These are phyloP conservation scores for Melinaea marsaeus DNA, from an alignment of 2,888 invertebrate genomes.

Conservation along the genomic window DNA sequence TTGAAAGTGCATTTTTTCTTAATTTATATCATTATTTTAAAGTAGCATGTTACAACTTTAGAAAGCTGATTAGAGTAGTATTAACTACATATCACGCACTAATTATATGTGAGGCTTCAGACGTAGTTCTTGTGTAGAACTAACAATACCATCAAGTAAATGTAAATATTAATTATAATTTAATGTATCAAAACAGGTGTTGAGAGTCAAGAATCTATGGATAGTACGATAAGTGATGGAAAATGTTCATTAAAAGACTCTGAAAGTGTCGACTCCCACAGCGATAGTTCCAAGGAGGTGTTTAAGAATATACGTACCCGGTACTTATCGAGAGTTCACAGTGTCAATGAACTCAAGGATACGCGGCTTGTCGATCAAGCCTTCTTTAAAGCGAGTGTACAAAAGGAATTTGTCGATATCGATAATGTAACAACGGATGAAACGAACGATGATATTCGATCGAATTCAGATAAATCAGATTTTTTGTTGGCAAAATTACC, in stretches of 20 bases:
- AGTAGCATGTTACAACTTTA: constrained; percentile 2
- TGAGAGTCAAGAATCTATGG: constrained; percentile 64
- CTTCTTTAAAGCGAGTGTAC: constrained; percentile 49
- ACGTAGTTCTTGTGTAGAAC: constrained; percentile 36
- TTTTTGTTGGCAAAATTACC: constrained; percentile 34
- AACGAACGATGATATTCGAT: constrained; percentile 49
- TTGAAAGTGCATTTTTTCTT: constrained; percentile 7
- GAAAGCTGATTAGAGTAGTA: constrained; percentile 12
- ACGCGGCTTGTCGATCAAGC: constrained; percentile 60
- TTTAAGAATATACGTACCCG: constrained; percentile 66
- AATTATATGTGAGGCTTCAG: constrained; percentile 58
- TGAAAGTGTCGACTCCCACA: constrained; percentile 50
- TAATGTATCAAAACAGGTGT: constrained; percentile 70
- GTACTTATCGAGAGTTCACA: constrained; percentile 67
- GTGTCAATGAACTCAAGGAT: constrained; percentile 57
- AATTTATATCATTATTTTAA: not conserved
- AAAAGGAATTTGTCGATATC: constrained; percentile 48
- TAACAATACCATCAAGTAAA: constrained; percentile 42
- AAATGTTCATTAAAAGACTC: constrained; percentile 48
- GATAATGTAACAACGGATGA: constrained; percentile 61
- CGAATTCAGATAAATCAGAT: constrained; percentile 34
- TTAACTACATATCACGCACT: constrained; percentile 58
- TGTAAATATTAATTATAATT: constrained; percentile 55
- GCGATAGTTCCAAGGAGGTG: constrained; percentile 60
- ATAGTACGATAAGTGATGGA: constrained; percentile 58